Conservation (phyloP, 2,113 vertebrate genomes). For the Nicator chloris region DNA sequence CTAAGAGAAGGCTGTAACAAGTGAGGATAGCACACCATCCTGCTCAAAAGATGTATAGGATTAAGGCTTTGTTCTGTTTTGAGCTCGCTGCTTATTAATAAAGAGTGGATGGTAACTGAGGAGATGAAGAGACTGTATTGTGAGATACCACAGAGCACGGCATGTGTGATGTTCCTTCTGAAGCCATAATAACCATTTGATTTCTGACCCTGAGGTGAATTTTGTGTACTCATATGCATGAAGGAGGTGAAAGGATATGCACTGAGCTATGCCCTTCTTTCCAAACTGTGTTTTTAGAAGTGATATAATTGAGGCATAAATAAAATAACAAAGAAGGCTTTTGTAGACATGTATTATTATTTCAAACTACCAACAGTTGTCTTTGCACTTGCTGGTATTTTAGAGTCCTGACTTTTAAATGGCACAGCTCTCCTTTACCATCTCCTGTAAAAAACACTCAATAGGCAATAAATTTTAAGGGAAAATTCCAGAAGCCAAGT, state of each 20-base stretch:
- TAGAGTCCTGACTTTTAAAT: conserved; percentile 30
- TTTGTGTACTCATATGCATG: conserved; percentile 65
- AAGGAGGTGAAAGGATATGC: conserved; percentile 60
- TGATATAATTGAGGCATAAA: conserved; percentile 57
- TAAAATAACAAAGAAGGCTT: conserved; percentile 49
- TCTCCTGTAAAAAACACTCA: not conserved
- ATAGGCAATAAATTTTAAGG: not conserved
- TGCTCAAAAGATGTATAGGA: conserved; percentile 18
- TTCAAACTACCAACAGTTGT: conserved; percentile 48
- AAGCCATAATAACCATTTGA: conserved; percentile 66
- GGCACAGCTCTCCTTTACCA: not conserved
- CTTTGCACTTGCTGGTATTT: conserved; percentile 19
- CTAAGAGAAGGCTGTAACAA: not conserved
- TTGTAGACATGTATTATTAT: conserved; percentile 6
- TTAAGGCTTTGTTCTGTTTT: conserved; percentile 59
- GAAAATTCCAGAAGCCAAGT: not conserved
- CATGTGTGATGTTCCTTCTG: conserved; percentile 64
- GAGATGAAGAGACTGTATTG: conserved; percentile 62
- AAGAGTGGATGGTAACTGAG: conserved; percentile 53
- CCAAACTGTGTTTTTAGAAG: conserved; percentile 45
- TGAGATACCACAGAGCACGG: conserved; percentile 55
- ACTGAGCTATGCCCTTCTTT: conserved; percentile 50
- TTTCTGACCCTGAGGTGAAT: conserved; percentile 67
- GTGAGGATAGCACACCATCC: not conserved
- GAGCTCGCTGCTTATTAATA: conserved; percentile 61